phyloP scores from a whole-genome alignment of 2,888 invertebrate species.

The Lithophane leautieri region DNA sequence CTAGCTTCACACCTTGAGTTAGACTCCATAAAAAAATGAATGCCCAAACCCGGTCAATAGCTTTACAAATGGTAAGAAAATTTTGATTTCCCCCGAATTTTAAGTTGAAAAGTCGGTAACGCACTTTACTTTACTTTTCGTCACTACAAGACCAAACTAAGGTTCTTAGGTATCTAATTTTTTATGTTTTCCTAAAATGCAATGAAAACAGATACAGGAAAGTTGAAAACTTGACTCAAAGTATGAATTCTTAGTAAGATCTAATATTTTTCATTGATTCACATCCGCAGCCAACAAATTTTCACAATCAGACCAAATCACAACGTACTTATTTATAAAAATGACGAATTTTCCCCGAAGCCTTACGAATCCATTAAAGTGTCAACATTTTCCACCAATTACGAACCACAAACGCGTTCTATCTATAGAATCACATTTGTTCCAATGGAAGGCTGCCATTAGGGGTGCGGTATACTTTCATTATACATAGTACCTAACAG shows the following conservation, averaged over 20 bases:
- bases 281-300: conserved; percentile 16
- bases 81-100: background rate
- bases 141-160: background rate
- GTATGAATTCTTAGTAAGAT: conserved; percentile 2
- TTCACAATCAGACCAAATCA: conserved; percentile 16
- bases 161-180: background rate
- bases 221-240: background rate
- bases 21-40: background rate
- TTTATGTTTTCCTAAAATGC: background rate
- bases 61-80: background rate
- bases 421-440: conserved; percentile 32
- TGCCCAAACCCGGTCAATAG: background rate
- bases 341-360: conserved; percentile 18
- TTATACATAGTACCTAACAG: conserved; percentile 30
- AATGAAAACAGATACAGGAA: background rate
- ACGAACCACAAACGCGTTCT: conserved; percentile 13
- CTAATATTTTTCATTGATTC: conserved; percentile 25
- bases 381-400: conserved; percentile 26
- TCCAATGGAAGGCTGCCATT: conserved; percentile 55
- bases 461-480: conserved; percentile 60
- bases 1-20: too few species aligned
- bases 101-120: background rate
- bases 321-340: conserved; percentile 32
- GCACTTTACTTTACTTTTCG: background rate
- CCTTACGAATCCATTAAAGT: conserved; percentile 5